Base-by-base conservation (phyloP, 2,113 vertebrate species). In the Oncorhynchus kisutch region DNA sequence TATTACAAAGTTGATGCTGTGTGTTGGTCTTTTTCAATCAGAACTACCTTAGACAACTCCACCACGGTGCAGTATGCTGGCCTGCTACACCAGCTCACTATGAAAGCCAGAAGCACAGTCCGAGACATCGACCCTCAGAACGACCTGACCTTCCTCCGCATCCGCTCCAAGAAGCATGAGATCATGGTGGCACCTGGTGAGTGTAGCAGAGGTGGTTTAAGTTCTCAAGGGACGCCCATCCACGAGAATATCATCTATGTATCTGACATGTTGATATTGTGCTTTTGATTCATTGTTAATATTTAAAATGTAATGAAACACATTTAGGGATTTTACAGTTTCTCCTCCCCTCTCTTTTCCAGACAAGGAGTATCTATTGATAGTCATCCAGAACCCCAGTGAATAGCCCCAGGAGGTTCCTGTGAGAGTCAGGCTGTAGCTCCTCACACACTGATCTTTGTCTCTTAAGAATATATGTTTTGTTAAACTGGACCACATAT, bases 81-180 rank as follows among this genome's bases (percentile, higher is more conserved):
- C 3, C 91, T 93, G 25, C 88, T 97, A 49, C 91, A 93, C 29
- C 91, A 94, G 69, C 93, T 97, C 27, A 89, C 93, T 0, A 80
- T 86, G 87, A 90, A 92, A 78, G 92, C 92, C 0, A 94, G 84
- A 84, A 95, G 92, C 77, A 91, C 93, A 0, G 94, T 96, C 54
- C 89, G 95, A 68, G 94, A 95, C 7, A 89, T 94, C 2, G 96
- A 98, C 78, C 96, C 95, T 74, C 94, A 97, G 85, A 96, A 96
- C 5, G 93, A 97, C 82, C 91, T 96, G 11, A 96, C 88, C 27
- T 94, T 93, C 70, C 90, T 97, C 4, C 92, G 94, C 48, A 92
- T 97, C 76, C 91, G 94, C 83, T 94, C 95, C 77, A 96, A 96
- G 91, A 97, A 96, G 81, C 90, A 96, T 0, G 90, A 97, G 90